These are phyloP conservation scores for Chrysodeixis includens DNA, from an alignment of 2,888 invertebrate species.

Conservation along the genomic window DNA sequence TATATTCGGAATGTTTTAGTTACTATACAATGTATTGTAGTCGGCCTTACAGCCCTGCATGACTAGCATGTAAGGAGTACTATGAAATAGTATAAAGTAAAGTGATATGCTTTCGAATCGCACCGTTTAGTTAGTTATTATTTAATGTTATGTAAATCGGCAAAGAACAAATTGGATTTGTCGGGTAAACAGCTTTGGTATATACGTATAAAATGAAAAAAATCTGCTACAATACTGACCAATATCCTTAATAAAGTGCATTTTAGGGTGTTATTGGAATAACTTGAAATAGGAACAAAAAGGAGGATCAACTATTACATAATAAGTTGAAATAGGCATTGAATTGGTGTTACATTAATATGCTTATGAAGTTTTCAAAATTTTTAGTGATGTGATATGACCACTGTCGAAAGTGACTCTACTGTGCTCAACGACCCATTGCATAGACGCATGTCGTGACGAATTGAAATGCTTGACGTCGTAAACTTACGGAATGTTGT, in stretches of 20 bases:
- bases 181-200: background rate
- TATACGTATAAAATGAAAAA: background rate
- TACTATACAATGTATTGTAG: conserved; percentile 33
- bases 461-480: conserved; percentile 13
- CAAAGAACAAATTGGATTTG: background rate
- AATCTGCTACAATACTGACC: conserved; percentile 15
- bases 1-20: conserved; percentile 58
- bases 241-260: conserved; percentile 27
- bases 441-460: conserved; percentile 15
- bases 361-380: conserved; percentile 14
- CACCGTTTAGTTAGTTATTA: conserved; percentile 53
- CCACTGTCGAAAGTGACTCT: conserved; percentile 5
- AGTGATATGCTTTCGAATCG: conserved; percentile 61
- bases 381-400: conserved; percentile 16
- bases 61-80: conserved; percentile 70
- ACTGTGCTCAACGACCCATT: conserved; percentile 12
- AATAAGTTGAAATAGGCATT: background rate
- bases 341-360: background rate
- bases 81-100: conserved; percentile 55
- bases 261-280: conserved; percentile 7
- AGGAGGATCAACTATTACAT: background rate
- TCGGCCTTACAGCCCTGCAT: conserved; percentile 64
- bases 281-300: conserved; percentile 16
- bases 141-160: background rate
- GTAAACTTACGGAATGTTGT: conserved; percentile 24